Base-by-base conservation (phyloP, 2,888 invertebrate genomes). In the Rhimphoctona megacephalus region DNA sequence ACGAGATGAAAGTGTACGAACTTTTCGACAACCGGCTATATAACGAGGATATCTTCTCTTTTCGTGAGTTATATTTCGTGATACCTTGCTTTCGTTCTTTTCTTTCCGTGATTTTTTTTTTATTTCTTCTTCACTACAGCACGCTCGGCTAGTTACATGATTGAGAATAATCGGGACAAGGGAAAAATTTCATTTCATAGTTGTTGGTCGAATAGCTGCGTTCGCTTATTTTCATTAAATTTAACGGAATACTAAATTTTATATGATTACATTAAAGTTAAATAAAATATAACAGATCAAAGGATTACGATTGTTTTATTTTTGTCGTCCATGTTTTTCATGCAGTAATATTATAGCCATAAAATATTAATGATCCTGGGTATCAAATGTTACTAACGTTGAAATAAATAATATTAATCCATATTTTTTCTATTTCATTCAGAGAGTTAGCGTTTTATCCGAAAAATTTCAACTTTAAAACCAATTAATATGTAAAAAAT, bases 1-100 rank as follows among this genome's bases (percentile, higher is more conserved):
- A 43, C 66, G 80, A 86, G 83, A 86, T 86, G 85, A 83, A 86
- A 86, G 80, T 83, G 70, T 83, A 86, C 79, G 80, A 86, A 86
- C 77, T 86, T 86, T 86, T 80, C 83, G 83, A 80, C 83, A 80
- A 67, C 72, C 81, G 25, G 39, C 25, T 67, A 57, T 80, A 82
- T 49, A 67, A 30, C 33, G 74, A 30, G 52, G 22, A 69, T 49
- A 70, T 54, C 36, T 76, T 49, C 70, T 76, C 76, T 76, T 86
- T 86, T 80, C 83, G 76, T 70, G 54, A 86, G 70, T 57, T 57
- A 80, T 76, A 86, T 80, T 76, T 80, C 80, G 57, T 66, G 33
- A 49, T 39, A 78, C 30, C 61, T 70, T 70, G 64, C 46, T 39
- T 33, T 46, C 36, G 14, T 22, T 49, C 43, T 19, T 66, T 64